Conservation (phyloP, 2,113 vertebrate species). For the Equus przewalskii region DNA sequence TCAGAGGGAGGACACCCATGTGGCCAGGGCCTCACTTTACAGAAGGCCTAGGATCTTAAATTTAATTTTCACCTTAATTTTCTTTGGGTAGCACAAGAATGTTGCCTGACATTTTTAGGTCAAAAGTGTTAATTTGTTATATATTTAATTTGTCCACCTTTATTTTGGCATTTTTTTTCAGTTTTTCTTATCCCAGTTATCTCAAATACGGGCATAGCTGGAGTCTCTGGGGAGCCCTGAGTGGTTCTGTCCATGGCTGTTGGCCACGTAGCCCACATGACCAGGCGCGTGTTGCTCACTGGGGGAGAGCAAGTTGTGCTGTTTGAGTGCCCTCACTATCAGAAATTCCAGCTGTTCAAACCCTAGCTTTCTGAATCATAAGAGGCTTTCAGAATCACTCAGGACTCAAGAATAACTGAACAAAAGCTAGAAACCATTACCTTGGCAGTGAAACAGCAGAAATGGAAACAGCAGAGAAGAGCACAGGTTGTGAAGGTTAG, state of each 20-base stretch:
- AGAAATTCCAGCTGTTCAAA: neutral
- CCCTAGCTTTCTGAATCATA: neutral
- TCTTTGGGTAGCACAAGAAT: neutral
- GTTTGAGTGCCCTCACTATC: neutral
- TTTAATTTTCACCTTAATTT: neutral
- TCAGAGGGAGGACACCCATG: neutral
- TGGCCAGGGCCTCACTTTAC: neutral
- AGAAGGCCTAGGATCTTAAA: neutral
- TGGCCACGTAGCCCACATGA: rapidly evolving
- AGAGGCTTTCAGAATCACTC: neutral
- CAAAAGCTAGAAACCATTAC: neutral
- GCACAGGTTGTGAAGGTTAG: neutral
- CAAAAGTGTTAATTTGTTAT: neutral
- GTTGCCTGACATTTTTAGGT: neutral
- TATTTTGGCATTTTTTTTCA: neutral
- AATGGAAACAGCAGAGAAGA: neutral
- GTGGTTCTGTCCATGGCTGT: rapidly evolving
- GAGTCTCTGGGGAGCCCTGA: neutral
- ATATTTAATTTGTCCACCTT: neutral
- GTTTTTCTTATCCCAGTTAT: neutral
- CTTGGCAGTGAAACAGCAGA: neutral
- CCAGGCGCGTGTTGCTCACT: rapidly evolving
- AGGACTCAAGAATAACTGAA: neutral
- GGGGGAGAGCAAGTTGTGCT: too few species aligned
- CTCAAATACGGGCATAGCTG: neutral